Evolutionary conservation across 2,113 vertebrate species (phyloP), one percentile per base, ranked within the genome.

Genomic region (Antennarius striatus): DNA sequence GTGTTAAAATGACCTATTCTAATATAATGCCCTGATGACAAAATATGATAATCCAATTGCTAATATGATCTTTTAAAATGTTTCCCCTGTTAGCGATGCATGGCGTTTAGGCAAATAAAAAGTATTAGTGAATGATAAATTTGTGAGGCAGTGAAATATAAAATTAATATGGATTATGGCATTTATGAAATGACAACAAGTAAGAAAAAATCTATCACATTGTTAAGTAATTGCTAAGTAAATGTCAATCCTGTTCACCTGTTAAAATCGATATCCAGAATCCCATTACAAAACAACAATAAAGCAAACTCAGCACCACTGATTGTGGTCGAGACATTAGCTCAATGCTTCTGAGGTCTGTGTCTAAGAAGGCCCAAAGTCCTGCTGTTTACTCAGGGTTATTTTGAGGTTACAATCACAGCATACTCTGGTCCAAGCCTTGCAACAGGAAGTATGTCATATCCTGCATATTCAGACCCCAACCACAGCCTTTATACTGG

Each of bases 361-460:
- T 50, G 55, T 71, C 42, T 53, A 61, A 70, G 62, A 84, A 73
- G 66, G 57, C 28, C 63, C 14, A 30, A 36, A 47, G 65, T 58
- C 61, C 74, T 42, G 32, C 45, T 82, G 84, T 88, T 83, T 79
- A 79, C 58, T 64, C 40, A 28, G 49, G 71, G 77, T 88, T 87
- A 79, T 87, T 83, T 87, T 87, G 71, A 84, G 75, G 80, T 81
- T 84, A 66, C 62, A 81, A 81, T 90, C 81, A 80, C 66, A 82
- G 79, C 51, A 10, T 75, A 71, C 64, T 55, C 80, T 77, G 65
- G 67, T 66, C 71, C 50, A 13, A 17, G 77, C 57, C 60, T 72
- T 56, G 47, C 59, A 73, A 81, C 79, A 88, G 86, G 84, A 88
- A 87, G 82, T 75, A 74, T 86, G 84, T 85, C 77, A 81, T 75